A percentile compares a stretch with the other conserved stretches of the same genome.
Evolutionary conservation across 2,888 invertebrate species (phyloP).

Genomic region (Mermis nigrescens): DNA sequence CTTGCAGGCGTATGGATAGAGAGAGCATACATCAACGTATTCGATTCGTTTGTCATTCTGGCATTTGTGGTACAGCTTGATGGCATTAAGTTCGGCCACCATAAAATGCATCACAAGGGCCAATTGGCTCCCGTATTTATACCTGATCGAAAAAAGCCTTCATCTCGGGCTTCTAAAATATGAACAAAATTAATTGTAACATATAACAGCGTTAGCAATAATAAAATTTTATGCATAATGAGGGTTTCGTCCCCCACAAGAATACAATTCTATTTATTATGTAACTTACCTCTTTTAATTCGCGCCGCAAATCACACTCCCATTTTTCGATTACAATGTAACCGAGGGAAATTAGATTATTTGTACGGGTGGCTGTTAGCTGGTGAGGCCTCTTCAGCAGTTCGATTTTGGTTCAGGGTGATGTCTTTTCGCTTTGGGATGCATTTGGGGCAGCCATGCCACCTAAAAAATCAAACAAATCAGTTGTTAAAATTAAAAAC

Average conservation of each 20-base stretch:
- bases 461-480: no score
- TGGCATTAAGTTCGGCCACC: conserved; percentile 25
- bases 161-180: background rate
- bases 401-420: background rate
- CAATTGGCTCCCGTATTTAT: background rate
- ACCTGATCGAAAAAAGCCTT: background rate
- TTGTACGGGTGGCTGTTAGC: background rate
- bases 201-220: no score
- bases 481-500: no score
- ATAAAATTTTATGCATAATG: no score
- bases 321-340: conserved; percentile 17
- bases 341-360: conserved; percentile 7
- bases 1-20: conserved; percentile 21
- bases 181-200: conserved; percentile 13
- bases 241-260: no score
- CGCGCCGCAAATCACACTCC: conserved; percentile 22
- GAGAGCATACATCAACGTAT: conserved; percentile 18
- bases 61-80: conserved; percentile 19
- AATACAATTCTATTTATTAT: background rate
- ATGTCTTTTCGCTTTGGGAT: background rate
- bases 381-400: background rate
- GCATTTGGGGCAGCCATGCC: background rate
- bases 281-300: no score
- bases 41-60: conserved; percentile 14
- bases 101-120: conserved; percentile 16